Conservation (phyloP, 2,797 vertebrate species). For the Syngnathus acus region DNA sequence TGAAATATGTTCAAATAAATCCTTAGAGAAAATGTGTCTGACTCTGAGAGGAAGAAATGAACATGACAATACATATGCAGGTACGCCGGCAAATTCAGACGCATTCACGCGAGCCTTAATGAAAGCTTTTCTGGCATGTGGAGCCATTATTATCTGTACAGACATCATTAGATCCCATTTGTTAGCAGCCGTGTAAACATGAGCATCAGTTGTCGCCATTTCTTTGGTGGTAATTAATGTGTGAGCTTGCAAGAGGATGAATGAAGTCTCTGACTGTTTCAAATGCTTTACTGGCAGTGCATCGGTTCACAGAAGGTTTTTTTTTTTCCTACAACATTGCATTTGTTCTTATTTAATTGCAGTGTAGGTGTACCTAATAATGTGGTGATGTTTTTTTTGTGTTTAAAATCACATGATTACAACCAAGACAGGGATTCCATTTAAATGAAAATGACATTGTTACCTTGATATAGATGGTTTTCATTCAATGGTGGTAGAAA, state of each 20-base stretch:
- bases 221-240: constrained; percentile 1
- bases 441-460: background rate
- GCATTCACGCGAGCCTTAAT: constrained; percentile 4
- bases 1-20: constrained; percentile 11
- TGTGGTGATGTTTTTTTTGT: background rate
- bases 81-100: background rate
- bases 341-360: background rate
- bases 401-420: background rate
- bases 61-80: constrained; percentile 1
- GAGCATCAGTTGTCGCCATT: constrained; percentile 3
- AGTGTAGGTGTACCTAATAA: background rate
- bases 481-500: background rate
- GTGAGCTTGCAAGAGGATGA: constrained; percentile 15
- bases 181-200: constrained; percentile 18
- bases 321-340: background rate
- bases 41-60: background rate
- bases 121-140: constrained; percentile 6
- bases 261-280: constrained; percentile 8
- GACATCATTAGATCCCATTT: background rate
- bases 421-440: background rate
- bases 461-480: background rate
- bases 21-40: background rate
- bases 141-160: background rate
- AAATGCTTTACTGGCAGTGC: background rate
- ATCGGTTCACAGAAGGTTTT: background rate